phyloP scores from a whole-genome alignment of 2,113 vertebrate species.

The Phylloscopus trochilus region DNA sequence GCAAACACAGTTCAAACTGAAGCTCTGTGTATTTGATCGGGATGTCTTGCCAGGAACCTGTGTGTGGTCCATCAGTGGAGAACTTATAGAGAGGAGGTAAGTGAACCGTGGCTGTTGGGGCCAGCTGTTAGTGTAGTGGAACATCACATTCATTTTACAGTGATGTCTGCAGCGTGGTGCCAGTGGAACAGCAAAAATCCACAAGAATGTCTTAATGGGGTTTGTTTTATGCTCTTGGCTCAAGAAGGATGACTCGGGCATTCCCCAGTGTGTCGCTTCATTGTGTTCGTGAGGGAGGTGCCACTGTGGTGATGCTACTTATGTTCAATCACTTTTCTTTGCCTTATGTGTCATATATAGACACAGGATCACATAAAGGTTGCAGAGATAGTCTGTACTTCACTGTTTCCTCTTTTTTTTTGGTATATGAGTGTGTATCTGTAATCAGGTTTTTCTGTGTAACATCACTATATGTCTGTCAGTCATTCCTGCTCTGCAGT shows the following conservation, averaged over 20 bases:
- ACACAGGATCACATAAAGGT: not conserved
- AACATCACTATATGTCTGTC: not conserved
- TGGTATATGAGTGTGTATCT: not conserved
- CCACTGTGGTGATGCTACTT: not conserved
- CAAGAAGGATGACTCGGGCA: not conserved
- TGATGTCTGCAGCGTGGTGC: not conserved
- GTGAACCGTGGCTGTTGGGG: not conserved
- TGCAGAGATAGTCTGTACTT: not conserved
- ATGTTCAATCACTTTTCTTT: fast-evolving
- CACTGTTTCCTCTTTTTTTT: not conserved
- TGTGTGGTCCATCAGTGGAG: slow-evolving; percentile 93
- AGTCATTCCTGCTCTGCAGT: not conserved
- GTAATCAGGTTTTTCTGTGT: not conserved
- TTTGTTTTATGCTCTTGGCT: not conserved
- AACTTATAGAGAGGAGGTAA: slow-evolving; percentile 93
- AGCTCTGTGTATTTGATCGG: slow-evolving; percentile 93
- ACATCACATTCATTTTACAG: not conserved
- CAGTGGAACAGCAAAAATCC: not conserved
- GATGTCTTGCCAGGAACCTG: slow-evolving; percentile 94
- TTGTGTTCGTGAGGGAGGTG: not conserved
- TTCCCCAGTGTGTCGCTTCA: not conserved
- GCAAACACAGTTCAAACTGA: slow-evolving; percentile 84
- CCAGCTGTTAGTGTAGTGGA: not conserved
- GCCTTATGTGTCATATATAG: not conserved
- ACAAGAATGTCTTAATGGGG: not conserved